Conservation (phyloP, 2,888 invertebrate genomes). For the Agelastica alni region DNA sequence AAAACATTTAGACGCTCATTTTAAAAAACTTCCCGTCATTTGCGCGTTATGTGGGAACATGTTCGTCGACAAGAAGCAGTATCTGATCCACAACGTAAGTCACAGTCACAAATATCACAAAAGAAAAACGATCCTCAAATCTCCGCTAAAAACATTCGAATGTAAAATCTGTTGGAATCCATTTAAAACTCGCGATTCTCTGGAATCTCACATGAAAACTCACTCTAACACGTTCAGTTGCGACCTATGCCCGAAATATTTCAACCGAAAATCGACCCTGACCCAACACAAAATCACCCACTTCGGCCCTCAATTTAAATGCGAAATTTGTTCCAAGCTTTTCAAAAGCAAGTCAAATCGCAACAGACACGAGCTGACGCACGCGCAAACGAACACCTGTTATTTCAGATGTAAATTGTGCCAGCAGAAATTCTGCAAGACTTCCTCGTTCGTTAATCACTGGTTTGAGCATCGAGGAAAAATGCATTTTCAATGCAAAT, state of each 20-base stretch:
- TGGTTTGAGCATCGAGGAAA: slow-evolving; percentile 1
- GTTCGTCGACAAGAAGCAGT: background rate
- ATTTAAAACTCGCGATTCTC: background rate
- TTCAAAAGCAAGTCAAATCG: slow-evolving; percentile 1
- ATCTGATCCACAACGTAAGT: background rate
- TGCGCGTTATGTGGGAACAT: background rate
- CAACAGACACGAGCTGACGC: slow-evolving; percentile 7
- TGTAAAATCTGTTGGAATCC: slow-evolving; percentile 1
- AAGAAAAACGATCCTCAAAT: background rate
- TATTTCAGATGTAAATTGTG: slow-evolving; percentile 3
- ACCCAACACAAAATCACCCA: slow-evolving; percentile 5
- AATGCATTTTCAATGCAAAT: background rate
- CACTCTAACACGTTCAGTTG: background rate
- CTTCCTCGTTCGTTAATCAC: slow-evolving; percentile 1
- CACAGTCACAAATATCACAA: background rate
- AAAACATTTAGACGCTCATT: background rate
- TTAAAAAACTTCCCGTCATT: background rate
- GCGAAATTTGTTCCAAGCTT: slow-evolving; percentile 7
- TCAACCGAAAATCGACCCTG: background rate
- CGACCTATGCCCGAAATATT: slow-evolving; percentile 4
- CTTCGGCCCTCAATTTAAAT: slow-evolving; percentile 3
- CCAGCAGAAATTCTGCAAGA: background rate
- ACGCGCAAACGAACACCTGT: background rate
- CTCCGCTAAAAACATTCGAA: background rate
- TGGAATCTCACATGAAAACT: background rate